Evolutionary conservation across 2,888 invertebrate species (phyloP).

Genomic region (Shargacucullia verbasci): DNA sequence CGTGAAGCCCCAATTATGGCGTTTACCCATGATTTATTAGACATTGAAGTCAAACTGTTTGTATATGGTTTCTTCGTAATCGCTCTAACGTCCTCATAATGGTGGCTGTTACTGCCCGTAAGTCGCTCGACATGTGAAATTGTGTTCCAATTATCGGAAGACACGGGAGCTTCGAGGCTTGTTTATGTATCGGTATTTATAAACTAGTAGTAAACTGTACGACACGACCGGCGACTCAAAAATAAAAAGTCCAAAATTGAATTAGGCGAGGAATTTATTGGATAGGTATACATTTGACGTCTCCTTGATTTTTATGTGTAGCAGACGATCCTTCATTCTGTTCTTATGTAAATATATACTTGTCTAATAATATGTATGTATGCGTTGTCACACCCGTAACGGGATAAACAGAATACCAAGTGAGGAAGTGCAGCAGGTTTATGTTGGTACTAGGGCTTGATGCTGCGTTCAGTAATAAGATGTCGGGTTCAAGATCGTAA

Average conservation of each 20-base stretch:
- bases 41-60: conserved; percentile 45
- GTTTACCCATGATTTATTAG: conserved; percentile 53
- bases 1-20: conserved; percentile 54
- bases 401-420: conserved; percentile 48
- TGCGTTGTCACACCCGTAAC: conserved; percentile 49
- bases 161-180: conserved; percentile 21
- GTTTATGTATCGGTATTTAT: conserved; percentile 48
- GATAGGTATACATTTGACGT: conserved; percentile 35
- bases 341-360: conserved; percentile 43
- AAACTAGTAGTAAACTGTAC: conserved; percentile 41
- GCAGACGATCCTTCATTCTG: conserved; percentile 39
- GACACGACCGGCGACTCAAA: conserved; percentile 44
- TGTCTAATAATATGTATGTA: conserved; percentile 46
- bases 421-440: conserved; percentile 42
- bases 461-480: conserved; percentile 41
- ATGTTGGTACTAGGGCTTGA: conserved; percentile 4
- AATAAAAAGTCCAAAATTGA: conserved; percentile 47
- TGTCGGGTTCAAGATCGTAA: conserved; percentile 37
- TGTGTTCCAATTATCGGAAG: conserved; percentile 60
- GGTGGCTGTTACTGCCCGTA: conserved; percentile 44
- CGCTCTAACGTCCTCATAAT: conserved; percentile 56
- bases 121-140: conserved; percentile 55
- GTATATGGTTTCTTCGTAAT: conserved; percentile 50
- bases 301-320: conserved; percentile 23
- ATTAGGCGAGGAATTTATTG: conserved; percentile 46